phyloP scores from a whole-genome alignment of 2,113 vertebrate genomes.

The Pagrus major region DNA sequence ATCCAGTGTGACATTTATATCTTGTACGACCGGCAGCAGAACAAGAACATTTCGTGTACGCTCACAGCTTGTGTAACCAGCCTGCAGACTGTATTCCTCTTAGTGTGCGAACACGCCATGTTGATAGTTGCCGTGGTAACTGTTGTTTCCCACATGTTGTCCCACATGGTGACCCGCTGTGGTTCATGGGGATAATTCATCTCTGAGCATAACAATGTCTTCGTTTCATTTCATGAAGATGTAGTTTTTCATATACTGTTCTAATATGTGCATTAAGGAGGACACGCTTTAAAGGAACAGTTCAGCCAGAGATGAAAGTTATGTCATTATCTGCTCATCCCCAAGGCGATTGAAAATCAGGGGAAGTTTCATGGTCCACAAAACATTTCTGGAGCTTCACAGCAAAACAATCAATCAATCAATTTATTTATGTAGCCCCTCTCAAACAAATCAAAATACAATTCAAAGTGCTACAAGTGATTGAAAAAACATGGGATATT shows the following conservation, averaged over 20 bases:
- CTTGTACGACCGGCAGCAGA: conserved; percentile 15
- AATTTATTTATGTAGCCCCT: too few species aligned
- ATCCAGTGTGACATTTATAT: conserved; percentile 52
- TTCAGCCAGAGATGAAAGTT: too few species aligned
- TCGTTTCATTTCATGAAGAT: conserved; percentile 8
- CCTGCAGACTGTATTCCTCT: conserved; percentile 9
- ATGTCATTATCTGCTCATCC: too few species aligned
- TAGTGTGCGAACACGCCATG: conserved; percentile 21
- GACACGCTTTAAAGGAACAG: too few species aligned
- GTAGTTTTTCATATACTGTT: background rate
- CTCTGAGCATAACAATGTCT: conserved; percentile 26
- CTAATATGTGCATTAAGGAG: conserved; percentile 34
- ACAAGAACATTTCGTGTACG: conserved; percentile 22
- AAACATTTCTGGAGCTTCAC: too few species aligned
- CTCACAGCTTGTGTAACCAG: conserved; percentile 25
- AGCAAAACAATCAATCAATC: too few species aligned
- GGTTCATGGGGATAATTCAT: conserved; percentile 43
- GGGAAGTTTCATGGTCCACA: too few species aligned
- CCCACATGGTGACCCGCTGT: conserved; percentile 57
- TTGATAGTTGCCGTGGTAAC: conserved; percentile 77
- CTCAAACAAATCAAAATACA: too few species aligned
- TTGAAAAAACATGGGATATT: too few species aligned
- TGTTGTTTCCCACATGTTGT: conserved; percentile 39
- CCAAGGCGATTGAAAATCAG: too few species aligned
- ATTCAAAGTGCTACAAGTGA: too few species aligned